A percentile compares a stretch with the other conserved stretches of the same genome.
These are phyloP conservation scores for Eumaeus atala DNA, from an alignment of 1,140 invertebrate genomes.

Conservation along the genomic window DNA sequence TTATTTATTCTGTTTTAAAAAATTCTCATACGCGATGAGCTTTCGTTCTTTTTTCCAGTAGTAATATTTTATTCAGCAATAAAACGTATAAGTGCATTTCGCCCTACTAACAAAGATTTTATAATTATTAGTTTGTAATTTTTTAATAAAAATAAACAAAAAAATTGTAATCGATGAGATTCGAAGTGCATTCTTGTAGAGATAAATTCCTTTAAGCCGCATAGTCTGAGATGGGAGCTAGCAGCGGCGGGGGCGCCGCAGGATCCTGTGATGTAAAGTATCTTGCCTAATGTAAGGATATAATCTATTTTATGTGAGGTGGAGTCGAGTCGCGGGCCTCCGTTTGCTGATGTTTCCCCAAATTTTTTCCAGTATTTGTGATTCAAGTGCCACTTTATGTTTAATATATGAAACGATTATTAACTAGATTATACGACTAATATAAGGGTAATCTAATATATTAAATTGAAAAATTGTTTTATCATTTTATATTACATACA, in stretches of 20 bases:
- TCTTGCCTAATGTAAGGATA: slow-evolving; percentile 31
- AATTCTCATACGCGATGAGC: slow-evolving; percentile 61
- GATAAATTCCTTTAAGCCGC: slow-evolving; percentile 69
- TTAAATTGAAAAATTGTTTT: slow-evolving; percentile 76
- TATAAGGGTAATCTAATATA: slow-evolving; percentile 75
- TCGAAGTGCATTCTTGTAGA: slow-evolving; percentile 73
- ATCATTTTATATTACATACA: slow-evolving; percentile 76
- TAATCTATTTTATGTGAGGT: slow-evolving; percentile 8
- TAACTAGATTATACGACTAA: slow-evolving; percentile 73
- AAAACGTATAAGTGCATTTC: slow-evolving; percentile 72
- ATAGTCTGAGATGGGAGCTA: slow-evolving; percentile 59
- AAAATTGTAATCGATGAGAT: slow-evolving; percentile 68
- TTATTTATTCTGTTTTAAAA: slow-evolving; percentile 56
- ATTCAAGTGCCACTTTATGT: slow-evolving; percentile 77
- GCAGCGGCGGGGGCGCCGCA: slow-evolving; percentile 14
- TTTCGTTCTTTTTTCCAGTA: slow-evolving; percentile 60
- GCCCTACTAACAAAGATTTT: slow-evolving; percentile 60
- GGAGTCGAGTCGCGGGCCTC: slow-evolving; percentile 28
- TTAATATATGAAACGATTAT: slow-evolving; percentile 77
- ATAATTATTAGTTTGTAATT: slow-evolving; percentile 64
- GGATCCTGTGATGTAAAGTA: slow-evolving; percentile 17
- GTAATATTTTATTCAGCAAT: slow-evolving; percentile 75
- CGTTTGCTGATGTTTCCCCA: slow-evolving; percentile 66
- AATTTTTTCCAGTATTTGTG: slow-evolving; percentile 77
- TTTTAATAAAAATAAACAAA: slow-evolving; percentile 53